Base-by-base conservation (phyloP, 35 echinoderm and acorn worm species). In the Holothuria glaberrima region DNA sequence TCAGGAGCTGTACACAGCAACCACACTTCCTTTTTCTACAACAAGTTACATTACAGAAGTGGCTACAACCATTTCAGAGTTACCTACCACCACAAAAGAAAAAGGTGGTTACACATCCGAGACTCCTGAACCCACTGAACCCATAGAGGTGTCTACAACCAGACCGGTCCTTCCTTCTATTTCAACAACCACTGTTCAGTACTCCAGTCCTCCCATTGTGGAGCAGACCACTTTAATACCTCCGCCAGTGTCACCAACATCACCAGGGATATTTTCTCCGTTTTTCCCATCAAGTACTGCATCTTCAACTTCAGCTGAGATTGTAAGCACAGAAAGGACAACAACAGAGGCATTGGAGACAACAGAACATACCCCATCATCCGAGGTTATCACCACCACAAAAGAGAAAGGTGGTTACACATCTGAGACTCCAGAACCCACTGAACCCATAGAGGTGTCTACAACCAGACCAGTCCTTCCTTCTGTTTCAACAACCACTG, bases 241-340 rank as follows among this genome's bases (percentile, higher is more conserved):
- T 54, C 83, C 82, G n/a, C 17, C 33, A 32, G n/a, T 63, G 45
- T 58, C 91, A 9, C 24, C 46, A 57, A 58, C 78, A 12, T 28
- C 78, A 92, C 90, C 46, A 45, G 77, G 36, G 71, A 74, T 74
- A 74, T 36, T 74, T 0, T 74, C 71, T 6, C 71, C 71, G 36
- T 28, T 12, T 20, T 60, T 82, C 48, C 46, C 78, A 31, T 69
- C 66, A 7, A 30, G 25, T 69, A 69, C 66, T 12, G 7, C 9
- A 25, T 33, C 25, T 10, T 16, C 31, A 33, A 27, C 66, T 17
- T 69, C 66, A 69, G 13, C 25, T 12, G n/a, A 28, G 21, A 69
- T 17, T 33, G 25, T 29, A 4, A 69, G 13, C 12, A 69, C 66
- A 69, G 25, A 36, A 13, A 10, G 13, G 13, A 78, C 35, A 18